These are phyloP conservation scores for Branchinecta sandiegonensis DNA, from an alignment of 2,888 invertebrate genomes.

Conservation along the genomic window DNA sequence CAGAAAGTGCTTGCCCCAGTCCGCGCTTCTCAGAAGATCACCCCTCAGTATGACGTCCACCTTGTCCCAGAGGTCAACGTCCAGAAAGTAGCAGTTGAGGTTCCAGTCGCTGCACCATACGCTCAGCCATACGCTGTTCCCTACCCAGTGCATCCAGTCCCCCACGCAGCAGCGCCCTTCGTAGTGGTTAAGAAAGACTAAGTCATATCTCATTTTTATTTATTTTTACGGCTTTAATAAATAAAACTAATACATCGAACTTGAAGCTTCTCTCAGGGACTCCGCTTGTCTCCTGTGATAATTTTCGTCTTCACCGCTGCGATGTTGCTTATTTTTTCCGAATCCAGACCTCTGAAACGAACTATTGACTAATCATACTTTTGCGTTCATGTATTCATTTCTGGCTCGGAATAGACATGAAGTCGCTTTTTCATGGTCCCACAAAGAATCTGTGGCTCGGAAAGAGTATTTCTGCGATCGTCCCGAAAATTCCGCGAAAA, in stretches of 20 bases:
- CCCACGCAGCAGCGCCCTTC: neutral
- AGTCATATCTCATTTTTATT: neutral
- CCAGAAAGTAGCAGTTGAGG: constrained; percentile 30
- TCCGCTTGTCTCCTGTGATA: no score
- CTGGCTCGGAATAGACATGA: no score
- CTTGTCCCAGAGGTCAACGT: constrained; percentile 33
- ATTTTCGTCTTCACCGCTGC: no score
- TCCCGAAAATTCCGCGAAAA: no score
- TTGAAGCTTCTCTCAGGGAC: no score
- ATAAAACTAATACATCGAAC: neutral
- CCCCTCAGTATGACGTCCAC: constrained; percentile 32
- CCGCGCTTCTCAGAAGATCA: constrained; percentile 32
- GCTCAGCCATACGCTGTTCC: constrained; percentile 26
- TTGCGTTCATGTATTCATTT: no score
- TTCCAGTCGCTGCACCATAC: constrained; percentile 28
- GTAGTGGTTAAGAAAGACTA: neutral
- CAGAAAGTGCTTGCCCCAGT: constrained; percentile 32
- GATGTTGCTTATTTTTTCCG: no score
- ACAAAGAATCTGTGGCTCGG: no score
- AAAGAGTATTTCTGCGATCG: no score
- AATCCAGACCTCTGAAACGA: no score
- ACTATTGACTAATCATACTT: no score
- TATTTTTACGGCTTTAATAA: neutral
- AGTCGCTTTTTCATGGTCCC: no score
- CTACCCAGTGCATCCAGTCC: constrained; percentile 17